Evolutionary conservation across 1,140 invertebrate species (phyloP).

Genomic region (Proales similis): DNA sequence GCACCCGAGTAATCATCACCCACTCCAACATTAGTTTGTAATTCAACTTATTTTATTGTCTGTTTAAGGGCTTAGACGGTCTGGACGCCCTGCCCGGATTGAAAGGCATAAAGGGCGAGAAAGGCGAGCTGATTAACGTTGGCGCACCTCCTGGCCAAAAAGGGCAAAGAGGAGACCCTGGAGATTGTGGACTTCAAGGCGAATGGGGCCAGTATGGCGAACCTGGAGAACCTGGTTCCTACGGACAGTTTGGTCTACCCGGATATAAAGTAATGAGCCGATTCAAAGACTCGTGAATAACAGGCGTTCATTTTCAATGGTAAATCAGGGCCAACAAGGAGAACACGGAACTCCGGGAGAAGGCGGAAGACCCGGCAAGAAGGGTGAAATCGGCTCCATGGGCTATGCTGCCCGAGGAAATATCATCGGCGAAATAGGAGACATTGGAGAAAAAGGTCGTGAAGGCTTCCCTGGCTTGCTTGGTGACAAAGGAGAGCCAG

Average conservation of each 20-base stretch:
- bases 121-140: conserved; percentile 10
- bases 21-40: not conserved
- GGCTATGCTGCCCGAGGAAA: not conserved
- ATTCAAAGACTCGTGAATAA: not conserved
- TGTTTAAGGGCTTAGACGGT: conserved; percentile 5
- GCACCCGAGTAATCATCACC: conserved; percentile 4
- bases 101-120: conserved; percentile 13
- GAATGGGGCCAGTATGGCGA: conserved; percentile 25
- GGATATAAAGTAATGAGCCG: conserved; percentile 25
- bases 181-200: not conserved
- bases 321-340: conserved; percentile 1
- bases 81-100: conserved; percentile 27
- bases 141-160: not conserved
- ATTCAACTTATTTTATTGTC: not conserved
- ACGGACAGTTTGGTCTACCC: conserved; percentile 22
- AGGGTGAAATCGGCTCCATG: not conserved
- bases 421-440: not conserved
- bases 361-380: not conserved
- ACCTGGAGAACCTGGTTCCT: conserved; percentile 12
- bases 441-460: not conserved
- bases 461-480: not conserved
- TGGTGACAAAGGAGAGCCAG: conserved; percentile 6
- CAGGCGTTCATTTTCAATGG: not conserved
- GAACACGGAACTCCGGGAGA: conserved; percentile 16
- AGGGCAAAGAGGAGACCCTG: conserved; percentile 20